Base-by-base conservation (phyloP, 1,140 invertebrate species). In the Pteromalus puparum region DNA sequence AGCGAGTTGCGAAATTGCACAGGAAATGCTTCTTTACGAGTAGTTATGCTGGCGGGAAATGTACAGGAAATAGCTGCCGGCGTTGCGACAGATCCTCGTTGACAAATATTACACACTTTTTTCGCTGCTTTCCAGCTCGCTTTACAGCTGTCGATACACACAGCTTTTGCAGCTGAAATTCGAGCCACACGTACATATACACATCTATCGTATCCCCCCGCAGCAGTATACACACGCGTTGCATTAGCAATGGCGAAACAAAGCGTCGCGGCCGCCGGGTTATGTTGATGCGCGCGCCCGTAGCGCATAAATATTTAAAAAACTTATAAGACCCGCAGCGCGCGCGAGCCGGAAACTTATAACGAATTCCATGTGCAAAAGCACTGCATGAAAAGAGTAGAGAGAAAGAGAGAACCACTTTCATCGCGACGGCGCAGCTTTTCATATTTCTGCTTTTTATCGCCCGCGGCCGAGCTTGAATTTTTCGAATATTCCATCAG, bases 401-500 rank as follows among this genome's bases (percentile, higher is more conserved):
- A 42, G 38, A 42, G 65, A 42, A 21, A 30, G 15, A 72, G 15
- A 30, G 28, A 48, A 0, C n/a, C 46, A 83, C 82, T 83, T 83
- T 83, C 82, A 77, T 76, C 81, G 81, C 74, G 6, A 24, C 24
- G 6, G 67, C 24, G 67, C 12, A 80, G 84, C 79, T 85, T 89
- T 88, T 85, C 84, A 88, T 89, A 87, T 83, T 85, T 85, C 84
- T 81, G 73, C 78, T 77, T 88, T 88, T 89, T 89, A 91, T 88
- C 88, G 83, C 79, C 82, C 79, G 77, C 38, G 6, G 81, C 80
- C 68, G 86, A 86, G 81, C 86, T 85, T 79, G 87, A 87, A 91
- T 92, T 92, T 91, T 89, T 91, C 90, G 87, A 91, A 92, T 91
- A 92, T 91, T 91, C 90, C 90, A 90, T 90, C 90, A 91, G 89